These are phyloP conservation scores for Tetramorium alpestre DNA, from an alignment of 1,140 invertebrate species.

Conservation along the genomic window DNA sequence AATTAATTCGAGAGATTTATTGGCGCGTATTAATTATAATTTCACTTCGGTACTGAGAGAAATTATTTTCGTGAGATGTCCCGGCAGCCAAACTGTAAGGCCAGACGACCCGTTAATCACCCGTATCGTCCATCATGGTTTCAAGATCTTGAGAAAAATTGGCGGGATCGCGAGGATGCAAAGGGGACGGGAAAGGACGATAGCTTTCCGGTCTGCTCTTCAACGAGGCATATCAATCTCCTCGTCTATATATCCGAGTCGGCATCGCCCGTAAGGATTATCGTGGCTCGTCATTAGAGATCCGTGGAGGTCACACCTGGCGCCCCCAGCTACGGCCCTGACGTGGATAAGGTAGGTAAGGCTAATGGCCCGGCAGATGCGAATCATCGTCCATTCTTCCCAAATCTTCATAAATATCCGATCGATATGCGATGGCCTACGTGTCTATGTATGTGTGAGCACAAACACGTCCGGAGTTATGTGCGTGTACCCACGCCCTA, in stretches of 20 bases:
- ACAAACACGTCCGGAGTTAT: background rate
- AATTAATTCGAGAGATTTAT: constrained; percentile 35
- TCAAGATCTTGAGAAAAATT: constrained; percentile 72
- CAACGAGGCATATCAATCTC: constrained; percentile 69
- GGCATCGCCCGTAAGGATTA: constrained; percentile 65
- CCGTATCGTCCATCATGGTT: constrained; percentile 39
- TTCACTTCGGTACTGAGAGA: background rate
- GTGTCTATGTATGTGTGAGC: background rate
- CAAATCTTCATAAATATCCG: constrained; percentile 83
- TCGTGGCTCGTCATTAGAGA: constrained; percentile 80
- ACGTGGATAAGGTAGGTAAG: constrained; percentile 62
- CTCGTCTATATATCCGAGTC: constrained; percentile 56
- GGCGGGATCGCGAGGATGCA: constrained; percentile 35
- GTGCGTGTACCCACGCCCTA: constrained; percentile 50
- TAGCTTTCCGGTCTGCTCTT: constrained; percentile 69
- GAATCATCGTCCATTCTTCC: constrained; percentile 80
- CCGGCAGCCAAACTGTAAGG: constrained; percentile 6
- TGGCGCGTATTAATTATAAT: constrained; percentile 16
- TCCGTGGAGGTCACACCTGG: constrained; percentile 83
- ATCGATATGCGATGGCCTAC: constrained; percentile 54
- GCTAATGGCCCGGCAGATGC: constrained; percentile 81
- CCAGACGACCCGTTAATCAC: constrained; percentile 34
- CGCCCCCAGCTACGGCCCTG: constrained; percentile 77
- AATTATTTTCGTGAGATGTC: constrained; percentile 2
- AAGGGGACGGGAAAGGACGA: constrained; percentile 24